Conservation (phyloP, 2,888 invertebrate species). For the Thyatira batis region DNA sequence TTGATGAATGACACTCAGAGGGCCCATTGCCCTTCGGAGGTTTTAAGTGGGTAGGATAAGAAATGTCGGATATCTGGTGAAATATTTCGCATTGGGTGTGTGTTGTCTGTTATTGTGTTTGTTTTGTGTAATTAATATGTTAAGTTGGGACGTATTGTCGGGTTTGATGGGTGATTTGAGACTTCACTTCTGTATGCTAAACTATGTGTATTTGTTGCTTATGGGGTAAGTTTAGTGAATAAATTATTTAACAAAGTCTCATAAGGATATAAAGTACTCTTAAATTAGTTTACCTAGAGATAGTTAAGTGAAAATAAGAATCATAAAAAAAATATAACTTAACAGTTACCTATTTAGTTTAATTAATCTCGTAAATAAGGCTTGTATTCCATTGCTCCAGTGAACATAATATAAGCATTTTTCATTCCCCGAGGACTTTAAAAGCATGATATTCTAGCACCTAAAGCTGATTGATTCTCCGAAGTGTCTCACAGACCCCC, state of each 20-base stretch:
- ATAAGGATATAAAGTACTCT: too few relatives aligned
- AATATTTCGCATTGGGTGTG: conserved; percentile 60
- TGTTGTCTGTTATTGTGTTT: conserved; percentile 40
- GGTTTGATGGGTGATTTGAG: conserved; percentile 40
- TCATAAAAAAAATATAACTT: too few relatives aligned
- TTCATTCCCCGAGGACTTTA: not conserved
- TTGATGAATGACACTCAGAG: conserved; percentile 82
- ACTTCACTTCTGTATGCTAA: not conserved
- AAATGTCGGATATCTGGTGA: conserved; percentile 77
- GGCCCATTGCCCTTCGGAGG: conserved; percentile 82
- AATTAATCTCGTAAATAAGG: too few relatives aligned
- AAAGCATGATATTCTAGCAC: not conserved
- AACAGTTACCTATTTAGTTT: too few relatives aligned
- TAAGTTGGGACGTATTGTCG: conserved; percentile 42
- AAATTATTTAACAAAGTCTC: not conserved
- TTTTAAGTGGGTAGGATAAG: conserved; percentile 80
- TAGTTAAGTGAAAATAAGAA: too few relatives aligned
- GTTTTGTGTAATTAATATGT: conserved; percentile 60
- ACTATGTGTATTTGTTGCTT: not conserved
- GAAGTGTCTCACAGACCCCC: conserved; percentile 32
- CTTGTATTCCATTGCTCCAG: too few relatives aligned
- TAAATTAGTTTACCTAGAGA: too few relatives aligned
- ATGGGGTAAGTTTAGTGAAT: not conserved
- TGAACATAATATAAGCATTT: not conserved
- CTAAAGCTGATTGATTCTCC: conserved; percentile 8